These are phyloP conservation scores for Mionectes macconnelli DNA, from an alignment of 2,113 vertebrate genomes.

Conservation along the genomic window DNA sequence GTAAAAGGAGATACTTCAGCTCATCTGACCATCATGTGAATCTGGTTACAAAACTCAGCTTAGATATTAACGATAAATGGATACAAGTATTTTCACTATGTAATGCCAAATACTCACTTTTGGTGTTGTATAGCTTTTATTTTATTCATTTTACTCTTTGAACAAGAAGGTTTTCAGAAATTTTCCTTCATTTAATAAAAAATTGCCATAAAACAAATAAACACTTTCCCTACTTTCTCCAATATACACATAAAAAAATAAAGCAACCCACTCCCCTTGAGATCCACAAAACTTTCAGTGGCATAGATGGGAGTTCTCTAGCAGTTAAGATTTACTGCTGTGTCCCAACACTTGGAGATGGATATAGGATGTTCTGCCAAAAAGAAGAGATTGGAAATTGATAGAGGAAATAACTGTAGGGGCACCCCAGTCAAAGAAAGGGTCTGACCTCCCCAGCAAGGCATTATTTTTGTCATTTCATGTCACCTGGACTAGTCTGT, in stretches of 20 bases:
- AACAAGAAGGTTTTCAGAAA: background rate
- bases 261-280: background rate
- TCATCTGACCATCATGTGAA: background rate
- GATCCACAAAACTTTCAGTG: conserved; percentile 17
- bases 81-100: background rate
- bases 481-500: conserved; percentile 53
- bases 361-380: conserved; percentile 21
- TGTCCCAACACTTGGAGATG: conserved; percentile 7
- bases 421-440: conserved; percentile 40
- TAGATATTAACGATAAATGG: background rate
- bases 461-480: conserved; percentile 66
- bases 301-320: background rate
- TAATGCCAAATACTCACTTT: background rate
- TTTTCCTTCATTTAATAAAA: background rate
- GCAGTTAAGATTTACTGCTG: conserved; percentile 52
- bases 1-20: background rate
- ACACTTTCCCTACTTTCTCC: background rate
- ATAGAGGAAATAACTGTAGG: conserved; percentile 26
- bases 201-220: background rate
- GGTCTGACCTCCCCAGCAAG: conserved; percentile 37
- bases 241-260: background rate
- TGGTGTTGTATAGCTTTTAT: background rate
- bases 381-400: conserved; percentile 53
- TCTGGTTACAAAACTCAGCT: background rate
- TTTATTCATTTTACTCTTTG: background rate